These are phyloP conservation scores for Brachionus angularis DNA, from an alignment of 1,140 invertebrate genomes.

Conservation along the genomic window DNA sequence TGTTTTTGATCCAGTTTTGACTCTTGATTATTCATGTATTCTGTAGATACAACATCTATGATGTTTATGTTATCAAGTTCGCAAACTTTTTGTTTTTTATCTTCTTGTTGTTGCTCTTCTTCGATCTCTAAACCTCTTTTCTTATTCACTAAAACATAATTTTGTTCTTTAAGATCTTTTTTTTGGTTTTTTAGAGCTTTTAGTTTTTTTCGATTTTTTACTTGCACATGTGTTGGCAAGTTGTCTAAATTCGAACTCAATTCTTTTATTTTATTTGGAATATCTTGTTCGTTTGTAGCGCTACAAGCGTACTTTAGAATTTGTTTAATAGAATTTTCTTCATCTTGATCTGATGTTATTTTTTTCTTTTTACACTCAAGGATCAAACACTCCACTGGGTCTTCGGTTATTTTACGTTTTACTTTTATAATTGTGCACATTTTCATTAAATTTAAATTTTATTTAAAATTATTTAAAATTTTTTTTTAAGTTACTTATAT, in stretches of 20 bases:
- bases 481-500: neutral
- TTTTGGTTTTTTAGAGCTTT: neutral
- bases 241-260: too few relatives aligned
- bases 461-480: neutral
- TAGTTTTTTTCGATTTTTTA: neutral
- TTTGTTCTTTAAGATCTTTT: neutral
- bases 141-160: conserved; percentile 15
- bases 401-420: conserved; percentile 40
- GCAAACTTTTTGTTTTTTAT: conserved; percentile 1
- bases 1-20: neutral
- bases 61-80: neutral
- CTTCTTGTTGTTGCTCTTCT: neutral
- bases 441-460: too few relatives aligned
- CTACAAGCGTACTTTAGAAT: conserved; percentile 29
- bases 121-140: neutral
- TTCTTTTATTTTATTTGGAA: conserved; percentile 23
- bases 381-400: conserved; percentile 29
- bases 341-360: neutral
- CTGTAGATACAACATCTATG: conserved; percentile 24
- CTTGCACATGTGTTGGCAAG: too few relatives aligned
- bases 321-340: conserved; percentile 31
- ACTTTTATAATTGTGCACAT: conserved; percentile 42
- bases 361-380: conserved; percentile 41
- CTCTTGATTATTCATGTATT: neutral
- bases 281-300: conserved; percentile 8